Conservation (phyloP, 2,113 vertebrate genomes). For the Calidris pygmaea region DNA sequence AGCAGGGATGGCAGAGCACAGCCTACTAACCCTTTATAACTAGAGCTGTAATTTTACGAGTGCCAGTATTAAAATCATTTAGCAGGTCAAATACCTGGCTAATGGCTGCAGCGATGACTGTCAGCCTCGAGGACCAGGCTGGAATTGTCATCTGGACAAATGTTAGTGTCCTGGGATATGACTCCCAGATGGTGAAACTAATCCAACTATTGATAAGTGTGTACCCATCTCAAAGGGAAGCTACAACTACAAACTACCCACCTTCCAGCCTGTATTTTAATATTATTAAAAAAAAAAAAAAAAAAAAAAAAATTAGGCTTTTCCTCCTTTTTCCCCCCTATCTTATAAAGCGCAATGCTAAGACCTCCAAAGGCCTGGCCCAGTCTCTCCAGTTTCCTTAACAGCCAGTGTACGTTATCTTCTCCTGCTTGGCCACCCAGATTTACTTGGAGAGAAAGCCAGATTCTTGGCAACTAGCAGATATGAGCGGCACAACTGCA, state of each 20-base stretch:
- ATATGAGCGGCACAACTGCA: not conserved
- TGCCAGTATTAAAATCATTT: not conserved
- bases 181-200: not conserved
- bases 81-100: not conserved
- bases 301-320: not conserved
- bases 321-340: not conserved
- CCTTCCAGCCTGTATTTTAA: not conserved
- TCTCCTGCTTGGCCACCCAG: not conserved
- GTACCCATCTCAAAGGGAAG: not conserved
- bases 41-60: not conserved
- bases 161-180: not conserved
- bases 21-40: not conserved
- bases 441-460: not conserved
- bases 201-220: not conserved
- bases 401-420: accelerated
- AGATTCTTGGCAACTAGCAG: not conserved
- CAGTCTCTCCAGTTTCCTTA: not conserved
- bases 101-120: accelerated
- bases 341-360: not conserved
- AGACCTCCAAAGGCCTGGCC: not conserved
- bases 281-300: not conserved
- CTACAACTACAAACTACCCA: not conserved
- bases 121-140: not conserved
- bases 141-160: not conserved
- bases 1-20: not conserved